Percentiles rank a stretch among this genome's conserved stretches.
Conservation (phyloP, 1,140 invertebrate genomes). For the Camponotus vicinus region DNA sequence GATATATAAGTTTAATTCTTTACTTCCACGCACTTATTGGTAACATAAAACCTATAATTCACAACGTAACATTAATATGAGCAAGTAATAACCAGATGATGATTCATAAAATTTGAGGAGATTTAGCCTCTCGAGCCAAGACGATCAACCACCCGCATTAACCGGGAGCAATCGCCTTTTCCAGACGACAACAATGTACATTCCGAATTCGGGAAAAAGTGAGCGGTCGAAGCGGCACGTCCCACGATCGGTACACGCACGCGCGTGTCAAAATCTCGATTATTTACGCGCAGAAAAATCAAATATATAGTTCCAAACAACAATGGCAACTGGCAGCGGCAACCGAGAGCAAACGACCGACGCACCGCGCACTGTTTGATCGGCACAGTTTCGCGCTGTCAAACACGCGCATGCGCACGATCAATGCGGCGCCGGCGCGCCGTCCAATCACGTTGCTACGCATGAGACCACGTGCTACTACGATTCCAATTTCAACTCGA, state of each 20-base stretch:
- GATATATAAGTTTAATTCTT: too few relatives aligned
- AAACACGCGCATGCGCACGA: not conserved
- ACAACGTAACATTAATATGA: not conserved
- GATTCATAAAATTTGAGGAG: not conserved
- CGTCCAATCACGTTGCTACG: conserved; percentile 42
- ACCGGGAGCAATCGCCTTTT: conserved; percentile 78
- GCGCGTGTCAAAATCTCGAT: conserved; percentile 41
- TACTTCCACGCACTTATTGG: too few relatives aligned
- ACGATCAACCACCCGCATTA: conserved; percentile 61
- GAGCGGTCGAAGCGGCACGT: conserved; percentile 64
- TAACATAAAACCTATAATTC: too few relatives aligned
- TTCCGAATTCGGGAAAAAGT: conserved; percentile 80
- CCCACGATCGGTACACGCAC: conserved; percentile 43
- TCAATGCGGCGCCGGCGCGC: conserved; percentile 14
- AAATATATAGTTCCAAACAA: conserved; percentile 79
- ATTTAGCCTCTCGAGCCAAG: not conserved
- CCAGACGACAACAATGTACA: conserved; percentile 81
- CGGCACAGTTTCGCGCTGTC: conserved; percentile 24
- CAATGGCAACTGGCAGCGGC: conserved; percentile 44
- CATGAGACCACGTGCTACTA: conserved; percentile 22
- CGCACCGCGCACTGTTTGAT: conserved; percentile 41
- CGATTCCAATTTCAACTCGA: conserved; percentile 65
- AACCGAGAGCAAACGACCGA: not conserved
- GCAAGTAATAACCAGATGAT: not conserved
- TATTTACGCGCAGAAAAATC: conserved; percentile 49